Evolutionary conservation across 1,140 invertebrate species (phyloP).

Genomic region (Drosophila kanapiae): DNA sequence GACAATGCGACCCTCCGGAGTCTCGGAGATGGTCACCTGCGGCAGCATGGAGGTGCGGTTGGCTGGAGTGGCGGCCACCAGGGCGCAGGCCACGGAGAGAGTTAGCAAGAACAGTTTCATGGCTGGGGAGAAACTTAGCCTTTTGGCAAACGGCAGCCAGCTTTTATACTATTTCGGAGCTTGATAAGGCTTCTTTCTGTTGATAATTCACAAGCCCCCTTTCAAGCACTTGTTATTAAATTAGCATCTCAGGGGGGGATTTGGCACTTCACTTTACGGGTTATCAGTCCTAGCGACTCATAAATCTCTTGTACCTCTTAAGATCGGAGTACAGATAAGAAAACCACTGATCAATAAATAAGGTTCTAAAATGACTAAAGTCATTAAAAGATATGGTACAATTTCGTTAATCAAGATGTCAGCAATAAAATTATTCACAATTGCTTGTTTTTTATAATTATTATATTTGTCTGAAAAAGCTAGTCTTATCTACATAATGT

Average conservation of each 20-base stretch:
- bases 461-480: not conserved
- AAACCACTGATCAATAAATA: conserved; percentile 2
- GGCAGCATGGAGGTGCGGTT: conserved; percentile 10
- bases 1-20: conserved; percentile 49
- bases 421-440: not conserved
- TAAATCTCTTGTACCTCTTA: not conserved
- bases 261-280: not conserved
- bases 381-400: not conserved
- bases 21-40: conserved; percentile 8
- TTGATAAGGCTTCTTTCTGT: conserved; percentile 5
- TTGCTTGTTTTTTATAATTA: not conserved
- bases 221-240: not conserved
- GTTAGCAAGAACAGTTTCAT: conserved; percentile 52
- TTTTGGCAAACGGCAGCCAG: too few relatives aligned
- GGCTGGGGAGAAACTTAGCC: conserved; percentile 13
- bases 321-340: not conserved
- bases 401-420: not conserved
- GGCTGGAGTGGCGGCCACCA: conserved; percentile 19
- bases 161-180: conserved; percentile 11
- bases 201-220: conserved; percentile 2
- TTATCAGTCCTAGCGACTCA: not conserved
- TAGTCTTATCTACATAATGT: not conserved
- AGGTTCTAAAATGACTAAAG: not conserved
- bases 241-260: conserved; percentile 17
- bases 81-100: conserved; percentile 28